Evolutionary conservation across 2,888 invertebrate genomes (phyloP), one percentile per base, ranked within the genome.

Genomic region (Argyra leucocephala): DNA sequence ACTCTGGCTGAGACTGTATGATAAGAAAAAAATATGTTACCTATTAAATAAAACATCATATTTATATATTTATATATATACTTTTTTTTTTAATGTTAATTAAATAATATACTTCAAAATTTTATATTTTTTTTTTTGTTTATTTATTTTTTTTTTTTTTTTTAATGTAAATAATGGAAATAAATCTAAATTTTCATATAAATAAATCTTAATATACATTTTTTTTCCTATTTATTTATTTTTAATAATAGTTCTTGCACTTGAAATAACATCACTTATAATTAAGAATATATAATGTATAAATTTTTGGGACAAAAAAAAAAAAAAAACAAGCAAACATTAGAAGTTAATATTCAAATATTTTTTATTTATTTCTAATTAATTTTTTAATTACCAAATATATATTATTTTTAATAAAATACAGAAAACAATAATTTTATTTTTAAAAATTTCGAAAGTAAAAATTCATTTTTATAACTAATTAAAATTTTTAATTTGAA

Each of bases 121-220:
- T 48, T 48, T 2, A 15, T 48, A 18, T 18, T 18, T 48, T 18
- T 48, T 48, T 18, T 15, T 48, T n/a, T 48, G 48, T 48, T n/a
- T 9, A 5, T 48, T 48, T 48, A 18, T 48, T 48, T 48, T 48
- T 48, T 18, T 48, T 31, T 4, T 31, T 31, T 31, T 31, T 31
- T 31, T 31, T 4, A 31, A 48, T 48, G 48, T 48, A 48, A 48
- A 48, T 48, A 48, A 48, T 48, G 48, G n/a, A 48, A 48, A 48
- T 48, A 48, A 48, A 48, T 48, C 48, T 48, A 48, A 48, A 48
- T 15, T 48, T 48, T 48, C 18, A 48, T 48, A 48, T 48, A 48
- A 48, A 48, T 48, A 48, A 37, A 48, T 48, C 48, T 48, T 48
- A 48, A 12, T 48, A 18, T 31, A 18, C 5, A 15, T 48, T 48